A percentile compares a stretch with the other conserved stretches of the same genome.
Evolutionary conservation across 2,888 invertebrate species (phyloP).

Genomic region (Gryllus longicercus): DNA sequence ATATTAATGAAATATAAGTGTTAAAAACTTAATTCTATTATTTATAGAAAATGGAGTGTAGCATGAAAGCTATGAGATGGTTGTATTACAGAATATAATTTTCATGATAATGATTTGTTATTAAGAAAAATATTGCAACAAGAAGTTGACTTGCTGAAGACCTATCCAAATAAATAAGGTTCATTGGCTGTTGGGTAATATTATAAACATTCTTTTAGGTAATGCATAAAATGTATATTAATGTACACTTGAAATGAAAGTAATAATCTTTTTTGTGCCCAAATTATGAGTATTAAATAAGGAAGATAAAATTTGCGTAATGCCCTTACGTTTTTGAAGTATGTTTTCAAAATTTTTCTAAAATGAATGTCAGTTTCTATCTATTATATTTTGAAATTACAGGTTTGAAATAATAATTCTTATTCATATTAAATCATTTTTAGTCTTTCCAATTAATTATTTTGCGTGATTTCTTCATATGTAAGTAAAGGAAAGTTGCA

Average conservation of each 20-base stretch:
- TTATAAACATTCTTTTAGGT: background rate
- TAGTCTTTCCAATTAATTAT: background rate
- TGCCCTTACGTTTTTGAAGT: background rate
- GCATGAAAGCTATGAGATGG: too few relatives aligned
- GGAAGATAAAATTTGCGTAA: background rate
- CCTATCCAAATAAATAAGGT: too few relatives aligned
- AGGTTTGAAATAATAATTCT: background rate
- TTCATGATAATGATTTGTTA: too few relatives aligned
- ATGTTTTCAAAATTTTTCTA: background rate
- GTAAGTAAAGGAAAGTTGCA: too few relatives aligned
- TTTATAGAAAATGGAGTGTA: too few relatives aligned
- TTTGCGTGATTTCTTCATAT: background rate
- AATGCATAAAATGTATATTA: background rate
- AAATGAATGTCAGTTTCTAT: background rate
- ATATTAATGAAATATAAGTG: too few relatives aligned
- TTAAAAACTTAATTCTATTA: too few relatives aligned
- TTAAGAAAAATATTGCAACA: too few relatives aligned
- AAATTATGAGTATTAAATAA: background rate
- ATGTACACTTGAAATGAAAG: background rate
- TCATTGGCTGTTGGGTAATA: background rate
- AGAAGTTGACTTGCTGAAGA: too few relatives aligned
- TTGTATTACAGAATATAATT: too few relatives aligned
- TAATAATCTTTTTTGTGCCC: background rate
- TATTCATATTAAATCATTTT: background rate
- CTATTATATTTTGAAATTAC: background rate